Base-by-base conservation (phyloP, 2,888 invertebrate species). In the Hedya salicella region DNA sequence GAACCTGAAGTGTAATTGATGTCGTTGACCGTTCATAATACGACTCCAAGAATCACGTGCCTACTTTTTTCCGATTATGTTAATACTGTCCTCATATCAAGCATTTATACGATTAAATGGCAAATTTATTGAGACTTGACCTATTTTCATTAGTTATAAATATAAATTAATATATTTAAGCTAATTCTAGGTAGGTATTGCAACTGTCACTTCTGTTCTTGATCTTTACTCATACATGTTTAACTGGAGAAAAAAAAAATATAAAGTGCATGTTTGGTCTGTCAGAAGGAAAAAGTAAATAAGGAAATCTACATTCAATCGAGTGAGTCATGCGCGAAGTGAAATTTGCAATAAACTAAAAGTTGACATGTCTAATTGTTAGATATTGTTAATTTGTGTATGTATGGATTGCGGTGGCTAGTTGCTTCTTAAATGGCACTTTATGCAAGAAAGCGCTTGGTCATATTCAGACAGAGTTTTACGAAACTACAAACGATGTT, bases 271-370 rank as follows among this genome's bases (percentile, higher is more conserved):
- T 9, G 11, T 36, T 36, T 36, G 13, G 3, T 25, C 36, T 36
- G 36, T 36, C 36, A 11, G 11, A 39, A 1, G 13, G 19, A 14
- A 11, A 59, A 59, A 46, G 14, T 49, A 14, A 46, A 59, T 48
- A 21, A 42, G 49, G 42, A 44, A 62, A 62, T 62, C 36, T 13
- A 53, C 44, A 36, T 19, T 53, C 21, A 49, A 11, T 39, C 25
- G 25, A 50, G n/a, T 60, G 40, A 39, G 49, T 63, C 49, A 44
- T 13, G 42, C 32, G 46, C 44, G 50, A 50, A 50, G 16, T 19
- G 5, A 17, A 30, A 62, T 42, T 57, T 13, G 3, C 17, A 1
- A 19, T 5, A 16, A 50, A 57, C 30, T 57, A 63, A 13, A 21
- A 21, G 14, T 30, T 48, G 54, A 40, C 17, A 44, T 39, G 39